phyloP scores from a whole-genome alignment of 1,140 invertebrate species.

The Ridgeia piscesae region DNA sequence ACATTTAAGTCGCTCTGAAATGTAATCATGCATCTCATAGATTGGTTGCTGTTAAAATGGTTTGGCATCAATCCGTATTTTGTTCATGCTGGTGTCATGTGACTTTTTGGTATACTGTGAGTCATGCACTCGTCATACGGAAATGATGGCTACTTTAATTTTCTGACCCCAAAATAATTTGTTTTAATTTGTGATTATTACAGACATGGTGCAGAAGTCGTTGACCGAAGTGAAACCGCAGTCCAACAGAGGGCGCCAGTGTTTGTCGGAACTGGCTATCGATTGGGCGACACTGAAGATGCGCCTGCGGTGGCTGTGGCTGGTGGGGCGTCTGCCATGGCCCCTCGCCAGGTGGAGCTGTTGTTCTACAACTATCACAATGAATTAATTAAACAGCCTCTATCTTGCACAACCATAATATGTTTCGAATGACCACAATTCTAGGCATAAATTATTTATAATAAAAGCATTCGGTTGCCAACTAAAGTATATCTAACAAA shows the following conservation, averaged over 20 bases:
- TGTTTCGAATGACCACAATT: too few relatives aligned
- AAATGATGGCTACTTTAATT: neutral
- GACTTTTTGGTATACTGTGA: too few relatives aligned
- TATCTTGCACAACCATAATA: too few relatives aligned
- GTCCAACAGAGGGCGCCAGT: slow-evolving; percentile 33
- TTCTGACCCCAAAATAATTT: neutral
- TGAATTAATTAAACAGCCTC: neutral
- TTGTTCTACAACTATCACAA: neutral
- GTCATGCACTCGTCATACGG: too few relatives aligned
- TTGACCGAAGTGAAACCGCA: slow-evolving; percentile 60
- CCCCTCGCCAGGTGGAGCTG: neutral
- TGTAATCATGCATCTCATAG: too few relatives aligned
- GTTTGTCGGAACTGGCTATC: slow-evolving; percentile 83
- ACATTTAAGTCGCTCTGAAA: too few relatives aligned
- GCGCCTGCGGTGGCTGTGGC: slow-evolving; percentile 50
- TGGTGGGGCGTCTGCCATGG: slow-evolving; percentile 19
- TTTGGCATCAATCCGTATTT: too few relatives aligned
- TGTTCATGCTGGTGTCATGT: too few relatives aligned
- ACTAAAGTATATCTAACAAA: too few relatives aligned
- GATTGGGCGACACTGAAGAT: slow-evolving; percentile 76
- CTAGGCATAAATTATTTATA: too few relatives aligned
- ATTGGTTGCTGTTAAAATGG: too few relatives aligned
- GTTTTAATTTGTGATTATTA: neutral
- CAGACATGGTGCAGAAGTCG: slow-evolving; percentile 74
- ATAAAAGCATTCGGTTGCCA: too few relatives aligned